Evolutionary conservation across 2,113 vertebrate species (phyloP), one percentile per base, ranked within the genome.

Genomic region (Saccopteryx leptura): DNA sequence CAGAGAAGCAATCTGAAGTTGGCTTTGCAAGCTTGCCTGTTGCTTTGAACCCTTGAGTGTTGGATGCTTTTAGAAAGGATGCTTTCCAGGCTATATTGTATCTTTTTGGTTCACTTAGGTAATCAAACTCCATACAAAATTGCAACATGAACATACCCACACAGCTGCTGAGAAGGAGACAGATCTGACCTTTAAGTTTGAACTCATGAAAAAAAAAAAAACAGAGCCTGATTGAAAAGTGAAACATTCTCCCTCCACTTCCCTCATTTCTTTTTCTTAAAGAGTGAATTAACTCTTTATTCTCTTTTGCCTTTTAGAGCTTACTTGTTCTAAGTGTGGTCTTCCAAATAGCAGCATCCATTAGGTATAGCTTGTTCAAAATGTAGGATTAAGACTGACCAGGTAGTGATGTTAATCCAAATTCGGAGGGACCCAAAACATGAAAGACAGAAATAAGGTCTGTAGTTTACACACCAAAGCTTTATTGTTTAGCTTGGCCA

Each of bases 141-240:
- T 88, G 10, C 12, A 92, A 78, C 63, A 39, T 48, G 8, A 56
- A 71, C 71, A 88, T 96, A 50, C 86, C 63, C 72, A 90, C 0
- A 4, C 61, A 91, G 82, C 58, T 86, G 58, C 69, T 78, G 50
- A 61, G 66, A 86, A 95, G 72, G 88, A 94, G 95, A 91, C 68
- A 93, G 72, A 72, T 61, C 58, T 96, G 97, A 91, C 74, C 93
- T 96, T 97, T 97, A 86, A 69, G 24, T 83, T 31, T 83, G 48
- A 95, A 91, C 21, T 68, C 78, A 71, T 79, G 63, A n/a, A n/a
- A 69, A 93, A 84, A 89, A 95, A 56, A 66, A 61, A 84, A 82
- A 93, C 54, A 61, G 39, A 85, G 19, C 56, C 68, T 91, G 66
- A 94, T 10, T 82, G 48, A 91, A 96, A 93, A 96, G 39, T 17